phyloP scores from a whole-genome alignment of 2,888 invertebrate species.

The Corbicula japonica region DNA sequence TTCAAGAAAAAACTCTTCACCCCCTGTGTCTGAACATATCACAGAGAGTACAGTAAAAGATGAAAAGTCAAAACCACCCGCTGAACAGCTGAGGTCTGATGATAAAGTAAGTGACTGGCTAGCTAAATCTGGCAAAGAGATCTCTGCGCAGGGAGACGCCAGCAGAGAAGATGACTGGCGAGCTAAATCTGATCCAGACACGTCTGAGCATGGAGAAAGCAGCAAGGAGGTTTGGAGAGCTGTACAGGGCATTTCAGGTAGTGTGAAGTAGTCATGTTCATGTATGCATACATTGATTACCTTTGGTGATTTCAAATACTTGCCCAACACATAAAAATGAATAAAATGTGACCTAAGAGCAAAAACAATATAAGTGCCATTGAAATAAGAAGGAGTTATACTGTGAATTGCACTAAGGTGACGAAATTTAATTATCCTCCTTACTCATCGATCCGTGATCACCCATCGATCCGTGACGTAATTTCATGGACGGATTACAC shows the following conservation, averaged over 20 bases:
- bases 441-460: too few species aligned
- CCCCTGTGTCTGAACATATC: background rate
- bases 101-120: constrained; percentile 31
- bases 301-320: too few species aligned
- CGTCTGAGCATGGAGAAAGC: constrained; percentile 3
- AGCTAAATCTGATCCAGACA: constrained; percentile 4
- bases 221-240: constrained; percentile 19
- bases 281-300: too few species aligned
- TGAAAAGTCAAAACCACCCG: background rate
- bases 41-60: background rate
- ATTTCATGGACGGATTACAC: too few species aligned
- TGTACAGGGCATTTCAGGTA: constrained; percentile 1
- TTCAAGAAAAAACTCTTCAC: background rate
- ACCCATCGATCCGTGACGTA: too few species aligned
- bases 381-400: too few species aligned
- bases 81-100: background rate
- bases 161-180: constrained; percentile 22
- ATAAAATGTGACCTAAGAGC: too few species aligned
- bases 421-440: too few species aligned
- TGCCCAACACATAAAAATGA: too few species aligned
- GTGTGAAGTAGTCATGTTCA: too few species aligned
- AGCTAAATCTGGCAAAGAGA: constrained; percentile 1
- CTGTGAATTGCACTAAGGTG: too few species aligned
- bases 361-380: too few species aligned
- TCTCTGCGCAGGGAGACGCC: constrained; percentile 4